These are phyloP conservation scores for Saimiri boliviensis DNA, from an alignment of 2,113 vertebrate genomes.

Conservation along the genomic window DNA sequence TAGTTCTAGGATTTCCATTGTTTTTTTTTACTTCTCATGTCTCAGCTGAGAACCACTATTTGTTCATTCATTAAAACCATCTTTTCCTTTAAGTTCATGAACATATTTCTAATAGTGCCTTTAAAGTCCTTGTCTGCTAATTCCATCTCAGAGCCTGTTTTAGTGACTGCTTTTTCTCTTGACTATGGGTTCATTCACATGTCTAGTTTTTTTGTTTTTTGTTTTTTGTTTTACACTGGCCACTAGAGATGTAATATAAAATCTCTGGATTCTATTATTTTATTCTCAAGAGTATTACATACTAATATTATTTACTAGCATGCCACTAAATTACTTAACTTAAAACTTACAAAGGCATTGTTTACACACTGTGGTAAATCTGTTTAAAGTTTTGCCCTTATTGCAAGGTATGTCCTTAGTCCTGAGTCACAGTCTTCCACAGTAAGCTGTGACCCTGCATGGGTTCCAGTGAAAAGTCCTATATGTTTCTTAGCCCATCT, in stretches of 20 bases:
- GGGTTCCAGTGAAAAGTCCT: background rate
- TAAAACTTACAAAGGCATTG: background rate
- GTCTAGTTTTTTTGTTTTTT: conserved; percentile 8
- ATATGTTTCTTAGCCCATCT: background rate
- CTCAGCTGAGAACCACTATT: background rate
- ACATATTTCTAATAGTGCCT: background rate
- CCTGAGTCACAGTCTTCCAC: background rate
- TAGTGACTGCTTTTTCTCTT: background rate
- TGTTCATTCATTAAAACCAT: background rate
- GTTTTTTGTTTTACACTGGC: background rate
- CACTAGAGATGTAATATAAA: background rate
- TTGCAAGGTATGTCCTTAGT: background rate
- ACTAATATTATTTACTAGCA: background rate
- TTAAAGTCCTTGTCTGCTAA: background rate
- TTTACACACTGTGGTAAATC: background rate
- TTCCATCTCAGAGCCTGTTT: background rate
- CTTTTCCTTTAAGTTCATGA: background rate
- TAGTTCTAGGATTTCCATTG: background rate
- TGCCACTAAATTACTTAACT: background rate
- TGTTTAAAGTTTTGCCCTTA: background rate
- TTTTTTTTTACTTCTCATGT: background rate
- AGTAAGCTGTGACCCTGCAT: background rate
- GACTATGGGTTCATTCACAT: background rate
- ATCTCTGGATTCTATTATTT: background rate
- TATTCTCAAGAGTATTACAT: background rate